Percentiles rank a stretch among this genome's conserved stretches.
Evolutionary conservation across 2,113 vertebrate species (phyloP).

Genomic region (Heterocephalus glaber): DNA sequence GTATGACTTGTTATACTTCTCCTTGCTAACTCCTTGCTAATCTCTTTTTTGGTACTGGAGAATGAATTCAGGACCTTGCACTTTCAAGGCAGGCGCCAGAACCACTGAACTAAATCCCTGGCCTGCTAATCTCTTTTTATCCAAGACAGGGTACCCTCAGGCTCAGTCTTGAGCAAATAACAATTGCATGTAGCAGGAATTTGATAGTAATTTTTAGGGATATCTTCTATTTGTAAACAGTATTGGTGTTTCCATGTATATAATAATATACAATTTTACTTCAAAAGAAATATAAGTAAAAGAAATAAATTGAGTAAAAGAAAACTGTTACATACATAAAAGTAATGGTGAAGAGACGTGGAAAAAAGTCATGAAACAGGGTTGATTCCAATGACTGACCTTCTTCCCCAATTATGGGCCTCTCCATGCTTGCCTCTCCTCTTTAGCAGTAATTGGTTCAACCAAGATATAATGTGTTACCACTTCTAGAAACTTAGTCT

Average conservation of each 20-base stretch:
- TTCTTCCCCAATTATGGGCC: not conserved
- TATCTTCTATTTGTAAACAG: not conserved
- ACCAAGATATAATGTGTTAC: not conserved
- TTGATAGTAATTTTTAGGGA: slow-evolving; percentile 20
- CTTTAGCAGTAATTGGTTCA: not conserved
- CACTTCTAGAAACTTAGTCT: not conserved
- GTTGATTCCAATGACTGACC: not conserved
- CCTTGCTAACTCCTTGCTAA: no score
- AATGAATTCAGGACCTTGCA: no score
- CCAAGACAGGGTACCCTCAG: not conserved
- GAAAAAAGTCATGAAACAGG: not conserved
- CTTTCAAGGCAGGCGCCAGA: no score
- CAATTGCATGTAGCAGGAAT: not conserved
- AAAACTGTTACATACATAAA: not conserved
- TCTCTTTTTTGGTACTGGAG: no score
- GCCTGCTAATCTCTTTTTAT: not conserved
- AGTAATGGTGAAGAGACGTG: not conserved
- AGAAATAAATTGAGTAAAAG: slow-evolving; percentile 5
- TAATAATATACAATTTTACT: not conserved
- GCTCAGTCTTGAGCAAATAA: not conserved
- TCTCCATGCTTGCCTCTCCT: not conserved
- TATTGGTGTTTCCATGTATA: not conserved
- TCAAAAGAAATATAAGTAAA: slow-evolving; percentile 56
- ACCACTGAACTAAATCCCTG: no score
- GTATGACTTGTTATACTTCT: not conserved